These are phyloP conservation scores for Yponomeuta plumbellus DNA, from an alignment of 2,888 invertebrate species.

Conservation along the genomic window DNA sequence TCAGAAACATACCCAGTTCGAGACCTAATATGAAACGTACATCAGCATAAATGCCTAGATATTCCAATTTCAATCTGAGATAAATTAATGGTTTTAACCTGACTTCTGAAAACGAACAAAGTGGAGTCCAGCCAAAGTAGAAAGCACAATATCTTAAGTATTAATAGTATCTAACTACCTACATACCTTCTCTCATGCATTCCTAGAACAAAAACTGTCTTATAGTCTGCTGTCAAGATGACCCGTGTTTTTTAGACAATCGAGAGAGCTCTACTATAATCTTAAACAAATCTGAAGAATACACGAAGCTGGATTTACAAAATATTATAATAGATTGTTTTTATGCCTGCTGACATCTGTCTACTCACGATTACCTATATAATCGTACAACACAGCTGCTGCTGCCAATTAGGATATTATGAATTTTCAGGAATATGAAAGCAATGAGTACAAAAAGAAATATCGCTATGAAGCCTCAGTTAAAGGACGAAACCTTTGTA, in stretches of 20 bases:
- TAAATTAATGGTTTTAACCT: neutral
- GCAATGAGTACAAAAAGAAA: neutral
- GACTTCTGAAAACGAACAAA: neutral
- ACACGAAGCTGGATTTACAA: neutral
- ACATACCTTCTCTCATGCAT: neutral
- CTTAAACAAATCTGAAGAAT: neutral
- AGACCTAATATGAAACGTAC: neutral
- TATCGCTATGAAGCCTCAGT: neutral
- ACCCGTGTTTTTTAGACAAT: neutral
- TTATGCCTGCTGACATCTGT: too few relatives aligned
- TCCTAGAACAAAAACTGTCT: neutral
- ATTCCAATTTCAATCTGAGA: neutral
- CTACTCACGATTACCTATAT: too few relatives aligned
- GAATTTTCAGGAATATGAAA: neutral
- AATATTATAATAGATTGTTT: neutral
- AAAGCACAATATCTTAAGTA: neutral
- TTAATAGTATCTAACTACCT: neutral
- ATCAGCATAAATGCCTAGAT: neutral
- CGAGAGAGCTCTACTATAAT: neutral
- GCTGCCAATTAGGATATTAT: neutral
- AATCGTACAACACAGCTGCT: neutral
- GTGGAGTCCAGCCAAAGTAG: neutral
- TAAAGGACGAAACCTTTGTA: neutral
- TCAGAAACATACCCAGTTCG: neutral
- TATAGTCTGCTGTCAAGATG: neutral